These are phyloP conservation scores for Nerophis ophidion DNA, from an alignment of 2,113 vertebrate genomes.

Conservation along the genomic window DNA sequence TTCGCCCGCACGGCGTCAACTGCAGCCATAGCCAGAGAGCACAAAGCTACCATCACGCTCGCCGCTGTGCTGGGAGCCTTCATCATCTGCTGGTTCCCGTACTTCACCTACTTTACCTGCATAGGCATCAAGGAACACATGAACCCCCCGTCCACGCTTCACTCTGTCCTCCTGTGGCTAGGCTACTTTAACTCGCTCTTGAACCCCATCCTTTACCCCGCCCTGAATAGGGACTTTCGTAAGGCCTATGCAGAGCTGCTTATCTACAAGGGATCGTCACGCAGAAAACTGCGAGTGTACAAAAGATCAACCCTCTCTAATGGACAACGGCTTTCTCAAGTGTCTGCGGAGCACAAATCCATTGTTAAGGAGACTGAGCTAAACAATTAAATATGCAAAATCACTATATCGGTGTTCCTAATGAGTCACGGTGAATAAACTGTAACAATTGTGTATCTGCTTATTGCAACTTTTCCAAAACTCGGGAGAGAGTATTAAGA, in stretches of 20 bases:
- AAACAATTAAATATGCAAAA: constrained; percentile 10
- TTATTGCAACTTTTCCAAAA: neutral
- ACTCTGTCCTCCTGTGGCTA: constrained; percentile 78
- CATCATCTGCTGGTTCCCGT: constrained; percentile 90
- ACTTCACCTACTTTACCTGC: constrained; percentile 83
- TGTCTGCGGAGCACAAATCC: constrained; percentile 24
- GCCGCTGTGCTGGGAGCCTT: constrained; percentile 88
- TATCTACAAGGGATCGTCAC: constrained; percentile 51
- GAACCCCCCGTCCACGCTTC: constrained; percentile 33
- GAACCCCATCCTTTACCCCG: constrained; percentile 90
- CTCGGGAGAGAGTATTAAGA: too few relatives aligned
- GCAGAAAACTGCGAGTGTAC: constrained; percentile 15
- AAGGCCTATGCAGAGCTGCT: constrained; percentile 80
- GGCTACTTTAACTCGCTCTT: constrained; percentile 92
- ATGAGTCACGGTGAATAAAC: constrained; percentile 31
- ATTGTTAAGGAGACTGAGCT: constrained; percentile 19
- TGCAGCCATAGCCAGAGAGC: constrained; percentile 74
- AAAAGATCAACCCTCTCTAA: constrained; percentile 38
- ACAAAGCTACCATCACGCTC: constrained; percentile 88
- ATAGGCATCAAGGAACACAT: constrained; percentile 66
- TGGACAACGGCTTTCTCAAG: constrained; percentile 36
- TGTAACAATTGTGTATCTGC: neutral
- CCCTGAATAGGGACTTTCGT: constrained; percentile 87
- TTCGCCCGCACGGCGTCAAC: constrained; percentile 45
- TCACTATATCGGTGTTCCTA: constrained; percentile 23